Evolutionary conservation across 2,888 invertebrate species (phyloP).

Genomic region (Torymus texanus): DNA sequence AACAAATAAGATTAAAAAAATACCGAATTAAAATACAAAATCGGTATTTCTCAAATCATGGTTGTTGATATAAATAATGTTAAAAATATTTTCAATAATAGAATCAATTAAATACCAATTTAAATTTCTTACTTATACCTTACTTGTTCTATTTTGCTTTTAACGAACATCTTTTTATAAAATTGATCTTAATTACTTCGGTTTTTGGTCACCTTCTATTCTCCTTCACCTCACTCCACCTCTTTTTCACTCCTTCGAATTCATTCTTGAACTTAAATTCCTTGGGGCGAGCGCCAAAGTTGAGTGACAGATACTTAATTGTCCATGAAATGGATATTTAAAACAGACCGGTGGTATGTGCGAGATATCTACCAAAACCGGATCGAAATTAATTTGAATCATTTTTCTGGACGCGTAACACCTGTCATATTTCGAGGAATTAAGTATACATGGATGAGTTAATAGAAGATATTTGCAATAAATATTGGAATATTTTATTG

Average conservation of each 20-base stretch:
- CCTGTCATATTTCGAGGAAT: constrained; percentile 60
- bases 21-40: no score
- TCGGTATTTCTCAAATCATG: no score
- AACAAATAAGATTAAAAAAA: no score
- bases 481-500: no score
- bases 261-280: constrained; percentile 47
- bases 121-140: no score
- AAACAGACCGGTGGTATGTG: constrained; percentile 17
- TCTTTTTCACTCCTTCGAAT: constrained; percentile 22
- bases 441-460: constrained; percentile 36
- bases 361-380: constrained; percentile 21
- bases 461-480: no score
- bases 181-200: no score
- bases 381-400: constrained; percentile 66
- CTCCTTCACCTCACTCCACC: not conserved
- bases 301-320: constrained; percentile 48
- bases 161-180: no score
- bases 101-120: no score
- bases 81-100: no score
- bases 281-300: constrained; percentile 16
- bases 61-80: no score
- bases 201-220: not conserved
- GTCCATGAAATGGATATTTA: not conserved
- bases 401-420: constrained; percentile 62
- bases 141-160: no score